Evolutionary conservation across 2,113 vertebrate species (phyloP), one percentile per base, ranked within the genome.

Genomic region (Hippocampus zosterae): DNA sequence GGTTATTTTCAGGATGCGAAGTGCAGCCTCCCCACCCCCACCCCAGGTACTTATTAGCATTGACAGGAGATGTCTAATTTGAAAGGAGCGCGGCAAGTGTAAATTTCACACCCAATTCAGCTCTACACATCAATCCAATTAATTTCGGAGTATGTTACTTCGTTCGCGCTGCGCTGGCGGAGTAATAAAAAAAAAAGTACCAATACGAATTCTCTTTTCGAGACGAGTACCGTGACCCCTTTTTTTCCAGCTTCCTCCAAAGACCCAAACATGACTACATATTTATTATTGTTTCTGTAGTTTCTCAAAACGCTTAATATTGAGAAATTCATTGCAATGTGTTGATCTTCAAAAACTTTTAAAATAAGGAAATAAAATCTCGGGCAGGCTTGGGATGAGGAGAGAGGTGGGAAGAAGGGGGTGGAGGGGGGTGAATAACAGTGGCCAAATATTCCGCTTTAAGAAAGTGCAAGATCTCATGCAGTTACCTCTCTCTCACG

Each of bases 391-490:
- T 13, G 42, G 42, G 10, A 37, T 37, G 3, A 3, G 70, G 29
- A 5, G 70, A 3, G 29, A 29, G 29, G 67, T 62, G 72, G 56
- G 75, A n/a, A n/a, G n/a, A n/a, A n/a, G n/a, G n/a, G n/a, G n/a
- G n/a, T n/a, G 64, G 68, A 75, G 84, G 33, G 33, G 5, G 80
- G 42, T 12, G 11, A 1, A 73, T 77, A 81, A 76, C 70, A 21
- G 76, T 73, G 69, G 76, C 10, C 15, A 87, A 88, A 87, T 73
- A 83, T 81, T 88, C 86, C 82, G 85, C 84, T 89, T 88, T 87
- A 76, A 88, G 86, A 91, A 88, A 84, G 87, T 90, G 88, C 77
- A 90, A 88, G 86, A 90, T 89, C 87, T 88, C 89, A 91, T 91
- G 89, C 89, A 88, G 89, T 90, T 90, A 86, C 86, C 78, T 90